phyloP scores from a whole-genome alignment of 2,888 invertebrate species.

The Eupithecia tripunctaria region DNA sequence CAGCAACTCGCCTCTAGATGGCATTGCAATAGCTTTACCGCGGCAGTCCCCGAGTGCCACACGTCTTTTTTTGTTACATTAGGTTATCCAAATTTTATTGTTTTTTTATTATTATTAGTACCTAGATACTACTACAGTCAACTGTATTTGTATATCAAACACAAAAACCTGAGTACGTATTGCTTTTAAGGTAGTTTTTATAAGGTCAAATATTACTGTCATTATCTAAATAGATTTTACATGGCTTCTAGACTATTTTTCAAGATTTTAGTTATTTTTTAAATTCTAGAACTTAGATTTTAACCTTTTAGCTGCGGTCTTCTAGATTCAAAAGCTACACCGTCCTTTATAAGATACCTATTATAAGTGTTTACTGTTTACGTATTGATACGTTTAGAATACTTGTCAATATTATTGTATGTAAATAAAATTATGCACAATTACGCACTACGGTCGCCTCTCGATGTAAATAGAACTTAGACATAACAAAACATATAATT shows the following conservation, averaged over 20 bases:
- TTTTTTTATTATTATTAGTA: background rate
- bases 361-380: slow-evolving; percentile 11
- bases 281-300: background rate
- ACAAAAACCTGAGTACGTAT: background rate
- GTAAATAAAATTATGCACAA: slow-evolving; percentile 30
- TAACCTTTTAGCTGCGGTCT: background rate
- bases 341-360: background rate
- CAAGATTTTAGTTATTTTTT: background rate
- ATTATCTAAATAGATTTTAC: background rate
- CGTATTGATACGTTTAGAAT: slow-evolving; percentile 25
- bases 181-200: background rate
- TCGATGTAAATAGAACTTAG: slow-evolving; percentile 31
- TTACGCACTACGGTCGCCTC: slow-evolving; percentile 44
- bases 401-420: slow-evolving; percentile 40
- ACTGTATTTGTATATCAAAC: background rate
- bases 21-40: too few relatives aligned
- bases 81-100: background rate
- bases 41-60: too few relatives aligned
- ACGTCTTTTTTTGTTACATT: background rate
- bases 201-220: background rate
- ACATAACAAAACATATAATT: slow-evolving; percentile 44
- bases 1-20: too few relatives aligned
- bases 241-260: background rate
- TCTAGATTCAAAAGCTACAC: background rate
- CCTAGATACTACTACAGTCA: background rate